Percentiles rank a stretch among this genome's conserved stretches.
These are phyloP conservation scores for Cottus gobio DNA, from an alignment of 2,113 vertebrate genomes.

Conservation along the genomic window DNA sequence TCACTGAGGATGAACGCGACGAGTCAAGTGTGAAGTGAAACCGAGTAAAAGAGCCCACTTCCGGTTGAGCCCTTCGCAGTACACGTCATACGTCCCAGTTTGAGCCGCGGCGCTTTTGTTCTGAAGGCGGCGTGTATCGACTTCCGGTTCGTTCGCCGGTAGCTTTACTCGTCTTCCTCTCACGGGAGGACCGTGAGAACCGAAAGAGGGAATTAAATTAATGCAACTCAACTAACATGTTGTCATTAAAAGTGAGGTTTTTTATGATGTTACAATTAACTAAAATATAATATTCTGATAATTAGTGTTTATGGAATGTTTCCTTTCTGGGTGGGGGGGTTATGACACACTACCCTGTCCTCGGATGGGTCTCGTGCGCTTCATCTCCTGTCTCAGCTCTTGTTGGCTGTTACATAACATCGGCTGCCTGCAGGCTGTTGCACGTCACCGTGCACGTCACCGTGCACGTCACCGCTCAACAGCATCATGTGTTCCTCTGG, in stretches of 20 bases:
- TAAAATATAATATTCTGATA: no score
- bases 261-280: no score
- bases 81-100: fast-evolving
- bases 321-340: no score
- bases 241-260: no score
- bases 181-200: no score
- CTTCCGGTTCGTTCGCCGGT: fast-evolving
- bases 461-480: no score
- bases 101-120: background rate
- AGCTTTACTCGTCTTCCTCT: background rate
- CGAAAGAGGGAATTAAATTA: no score
- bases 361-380: background rate
- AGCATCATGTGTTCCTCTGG: background rate
- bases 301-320: background rate
- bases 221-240: no score
- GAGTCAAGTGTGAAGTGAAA: background rate
- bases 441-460: background rate
- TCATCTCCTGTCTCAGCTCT: no score
- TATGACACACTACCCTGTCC: no score
- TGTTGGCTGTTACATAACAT: conserved; percentile 44
- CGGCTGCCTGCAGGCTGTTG: background rate
- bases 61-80: background rate
- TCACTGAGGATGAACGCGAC: conserved; percentile 46
- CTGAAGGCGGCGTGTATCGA: background rate
- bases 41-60: fast-evolving